Conservation (phyloP, 1,140 invertebrate genomes). For the Hycleus phaleratus region DNA sequence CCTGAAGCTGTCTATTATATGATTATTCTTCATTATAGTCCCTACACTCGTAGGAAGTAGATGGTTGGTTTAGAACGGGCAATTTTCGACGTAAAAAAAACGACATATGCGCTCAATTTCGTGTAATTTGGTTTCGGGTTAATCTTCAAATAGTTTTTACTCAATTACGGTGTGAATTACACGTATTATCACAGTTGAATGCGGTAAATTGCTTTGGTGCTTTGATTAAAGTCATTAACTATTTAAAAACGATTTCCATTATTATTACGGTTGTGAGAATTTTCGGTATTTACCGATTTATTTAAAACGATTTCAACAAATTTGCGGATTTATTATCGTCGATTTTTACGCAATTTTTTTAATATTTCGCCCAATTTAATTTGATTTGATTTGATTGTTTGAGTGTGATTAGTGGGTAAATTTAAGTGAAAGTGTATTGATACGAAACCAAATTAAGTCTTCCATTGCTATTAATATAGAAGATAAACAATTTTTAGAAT, state of each 20-base stretch:
- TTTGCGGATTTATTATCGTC: too few species aligned
- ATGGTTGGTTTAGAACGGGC: constrained; percentile 39
- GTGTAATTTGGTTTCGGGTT: constrained; percentile 40
- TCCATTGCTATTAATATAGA: too few species aligned
- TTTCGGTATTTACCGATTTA: too few species aligned
- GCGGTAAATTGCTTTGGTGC: constrained; percentile 25
- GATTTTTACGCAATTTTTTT: too few species aligned
- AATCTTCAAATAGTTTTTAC: constrained; percentile 38
- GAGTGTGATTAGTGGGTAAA: too few species aligned
- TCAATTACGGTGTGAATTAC: constrained; percentile 41
- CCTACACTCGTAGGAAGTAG: constrained; percentile 43
- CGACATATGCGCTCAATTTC: constrained; percentile 38
- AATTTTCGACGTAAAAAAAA: constrained; percentile 39
- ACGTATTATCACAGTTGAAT: constrained; percentile 36
- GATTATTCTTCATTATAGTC: constrained; percentile 44
- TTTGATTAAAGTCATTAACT: constrained; percentile 31
- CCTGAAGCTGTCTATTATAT: constrained; percentile 41
- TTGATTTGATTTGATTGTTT: too few species aligned
- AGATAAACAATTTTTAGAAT: too few species aligned
- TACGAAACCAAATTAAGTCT: too few species aligned
- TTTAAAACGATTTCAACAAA: too few species aligned
- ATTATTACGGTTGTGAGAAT: not conserved
- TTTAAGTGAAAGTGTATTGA: too few species aligned
- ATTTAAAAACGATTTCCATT: constrained; percentile 1
- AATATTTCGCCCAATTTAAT: too few species aligned